Conservation (phyloP, 2,888 invertebrate genomes). For the Entomobrya proxima region DNA sequence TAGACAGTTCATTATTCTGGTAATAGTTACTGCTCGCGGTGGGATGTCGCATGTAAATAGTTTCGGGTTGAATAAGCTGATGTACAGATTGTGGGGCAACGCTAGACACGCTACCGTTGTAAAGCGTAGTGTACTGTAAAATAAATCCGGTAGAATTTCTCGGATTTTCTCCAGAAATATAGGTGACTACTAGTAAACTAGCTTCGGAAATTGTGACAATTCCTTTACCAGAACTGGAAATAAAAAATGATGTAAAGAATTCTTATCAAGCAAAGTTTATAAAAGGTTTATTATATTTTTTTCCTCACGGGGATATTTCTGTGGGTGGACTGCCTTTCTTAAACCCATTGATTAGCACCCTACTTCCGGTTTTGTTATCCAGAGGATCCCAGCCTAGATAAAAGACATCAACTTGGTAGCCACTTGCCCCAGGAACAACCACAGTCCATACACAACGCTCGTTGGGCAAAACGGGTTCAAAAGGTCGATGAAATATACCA, state of each 20-base stretch:
- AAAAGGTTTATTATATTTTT: too few species aligned
- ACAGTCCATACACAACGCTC: too few species aligned
- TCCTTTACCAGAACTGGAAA: background rate
- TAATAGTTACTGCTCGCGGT: background rate
- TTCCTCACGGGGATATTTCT: background rate
- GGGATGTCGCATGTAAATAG: background rate
- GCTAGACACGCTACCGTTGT: background rate
- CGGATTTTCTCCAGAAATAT: background rate
- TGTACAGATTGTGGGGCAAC: background rate
- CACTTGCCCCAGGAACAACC: background rate
- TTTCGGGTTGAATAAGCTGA: background rate
- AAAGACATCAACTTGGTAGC: background rate
- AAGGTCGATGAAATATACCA: background rate
- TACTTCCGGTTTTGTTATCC: background rate
- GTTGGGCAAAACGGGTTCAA: background rate
- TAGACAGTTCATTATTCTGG: background rate
- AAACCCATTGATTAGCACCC: background rate
- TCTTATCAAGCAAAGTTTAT: too few species aligned
- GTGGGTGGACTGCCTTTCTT: background rate
- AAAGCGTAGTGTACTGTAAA: background rate
- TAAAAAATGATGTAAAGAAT: background rate
- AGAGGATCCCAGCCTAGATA: background rate
- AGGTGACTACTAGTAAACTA: background rate
- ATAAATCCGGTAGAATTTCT: background rate
- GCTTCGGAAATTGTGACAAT: background rate